A percentile compares a stretch with the other conserved stretches of the same genome.
These are phyloP conservation scores for Galeopterus variegatus DNA, from an alignment of 2,113 vertebrate species.

Conservation along the genomic window DNA sequence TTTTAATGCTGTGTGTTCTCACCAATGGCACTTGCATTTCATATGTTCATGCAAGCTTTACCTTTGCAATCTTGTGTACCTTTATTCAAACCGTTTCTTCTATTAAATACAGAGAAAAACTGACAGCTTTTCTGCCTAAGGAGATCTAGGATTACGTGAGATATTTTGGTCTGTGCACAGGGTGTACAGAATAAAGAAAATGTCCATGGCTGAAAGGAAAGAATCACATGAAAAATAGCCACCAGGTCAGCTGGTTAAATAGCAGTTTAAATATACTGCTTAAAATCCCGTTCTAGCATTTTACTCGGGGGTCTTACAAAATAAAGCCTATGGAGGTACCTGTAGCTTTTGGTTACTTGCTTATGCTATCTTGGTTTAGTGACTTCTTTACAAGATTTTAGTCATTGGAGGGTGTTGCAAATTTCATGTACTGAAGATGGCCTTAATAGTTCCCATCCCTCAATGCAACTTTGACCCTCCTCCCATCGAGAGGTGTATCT, in stretches of 20 bases:
- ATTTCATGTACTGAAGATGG: neutral
- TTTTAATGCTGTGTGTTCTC: neutral
- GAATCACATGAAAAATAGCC: neutral
- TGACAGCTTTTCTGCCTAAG: neutral
- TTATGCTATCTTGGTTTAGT: neutral
- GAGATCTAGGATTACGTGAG: neutral
- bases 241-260: neutral
- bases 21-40: neutral
- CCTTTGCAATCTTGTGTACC: neutral
- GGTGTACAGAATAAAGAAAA: neutral
- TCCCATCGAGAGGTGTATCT: neutral
- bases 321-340: neutral
- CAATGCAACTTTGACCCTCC: neutral
- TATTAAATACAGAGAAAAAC: neutral
- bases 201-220: neutral
- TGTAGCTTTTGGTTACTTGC: neutral
- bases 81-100: neutral
- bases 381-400: neutral
- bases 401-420: neutral
- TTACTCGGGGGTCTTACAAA: neutral
- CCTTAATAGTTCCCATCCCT: neutral
- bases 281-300: slow-evolving; percentile 2
- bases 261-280: neutral
- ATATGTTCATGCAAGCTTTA: neutral
- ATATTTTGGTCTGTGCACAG: neutral